phyloP scores from a whole-genome alignment of 2,888 invertebrate genomes.

The Biston betularia region DNA sequence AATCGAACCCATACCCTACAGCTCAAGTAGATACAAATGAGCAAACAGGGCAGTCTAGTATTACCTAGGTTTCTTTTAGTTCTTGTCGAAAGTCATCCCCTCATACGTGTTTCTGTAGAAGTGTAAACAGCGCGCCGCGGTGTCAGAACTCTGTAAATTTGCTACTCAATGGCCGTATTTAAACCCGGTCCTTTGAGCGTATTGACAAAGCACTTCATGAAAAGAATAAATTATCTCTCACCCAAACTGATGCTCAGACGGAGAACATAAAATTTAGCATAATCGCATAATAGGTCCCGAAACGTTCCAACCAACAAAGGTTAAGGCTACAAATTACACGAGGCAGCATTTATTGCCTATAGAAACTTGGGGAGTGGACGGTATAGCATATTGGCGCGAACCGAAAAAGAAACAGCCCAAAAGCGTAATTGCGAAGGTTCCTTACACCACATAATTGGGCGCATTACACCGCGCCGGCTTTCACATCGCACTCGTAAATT shows the following conservation, averaged over 20 bases:
- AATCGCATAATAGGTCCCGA: slow-evolving; percentile 59
- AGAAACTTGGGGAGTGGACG: slow-evolving; percentile 40
- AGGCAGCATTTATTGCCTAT: slow-evolving; percentile 55
- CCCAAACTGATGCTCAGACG: slow-evolving; percentile 47
- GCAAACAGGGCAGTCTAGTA: no score
- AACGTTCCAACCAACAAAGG: slow-evolving; percentile 61
- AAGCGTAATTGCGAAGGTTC: slow-evolving; percentile 68
- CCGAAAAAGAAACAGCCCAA: slow-evolving; percentile 56
- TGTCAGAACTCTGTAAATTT: not conserved
- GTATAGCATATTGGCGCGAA: slow-evolving; percentile 55
- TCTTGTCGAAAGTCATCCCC: not conserved
- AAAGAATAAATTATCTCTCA: slow-evolving; percentile 61
- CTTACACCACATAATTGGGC: slow-evolving; percentile 66
- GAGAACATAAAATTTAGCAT: slow-evolving; percentile 59
- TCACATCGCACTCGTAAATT: slow-evolving; percentile 70
- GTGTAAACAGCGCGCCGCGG: not conserved
- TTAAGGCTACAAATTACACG: slow-evolving; percentile 67
- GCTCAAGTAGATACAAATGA: no score
- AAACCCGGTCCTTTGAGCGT: slow-evolving; percentile 12
- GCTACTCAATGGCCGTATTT: slow-evolving; percentile 2
- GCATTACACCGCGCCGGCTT: slow-evolving; percentile 61
- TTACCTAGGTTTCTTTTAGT: no score
- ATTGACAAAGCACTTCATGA: slow-evolving; percentile 50
- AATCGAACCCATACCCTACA: no score
- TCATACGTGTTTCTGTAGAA: not conserved